phyloP scores from a whole-genome alignment of 2,113 vertebrate species.

The Lepisosteus osseus region DNA sequence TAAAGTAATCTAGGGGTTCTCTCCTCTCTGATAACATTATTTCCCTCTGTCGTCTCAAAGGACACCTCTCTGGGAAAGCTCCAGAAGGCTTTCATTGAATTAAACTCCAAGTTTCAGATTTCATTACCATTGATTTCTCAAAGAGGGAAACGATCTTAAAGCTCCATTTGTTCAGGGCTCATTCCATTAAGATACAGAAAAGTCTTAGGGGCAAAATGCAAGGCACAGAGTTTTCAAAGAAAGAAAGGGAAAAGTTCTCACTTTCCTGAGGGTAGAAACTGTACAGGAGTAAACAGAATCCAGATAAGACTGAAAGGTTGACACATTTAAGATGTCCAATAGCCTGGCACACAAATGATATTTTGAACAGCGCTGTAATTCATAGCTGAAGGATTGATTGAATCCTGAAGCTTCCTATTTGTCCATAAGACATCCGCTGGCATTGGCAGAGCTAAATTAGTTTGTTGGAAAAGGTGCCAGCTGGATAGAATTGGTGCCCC shows the following conservation, averaged over 20 bases:
- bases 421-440: background rate
- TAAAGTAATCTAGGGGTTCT: background rate
- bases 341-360: background rate
- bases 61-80: constrained; percentile 2
- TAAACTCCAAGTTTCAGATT: constrained; percentile 3
- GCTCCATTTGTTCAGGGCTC: background rate
- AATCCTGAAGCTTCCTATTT: background rate
- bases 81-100: background rate
- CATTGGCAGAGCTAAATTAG: background rate
- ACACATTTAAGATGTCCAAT: too few species aligned
- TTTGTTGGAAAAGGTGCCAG: background rate
- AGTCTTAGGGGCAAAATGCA: background rate
- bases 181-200: background rate
- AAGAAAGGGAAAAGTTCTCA: background rate
- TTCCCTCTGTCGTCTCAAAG: constrained; percentile 2
- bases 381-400: background rate
- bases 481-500: constrained; percentile 3
- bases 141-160: background rate
- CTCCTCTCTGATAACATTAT: background rate
- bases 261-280: background rate
- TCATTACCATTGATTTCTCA: constrained; percentile 2
- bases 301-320: too few species aligned
- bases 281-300: background rate
- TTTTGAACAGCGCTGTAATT: background rate
- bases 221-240: background rate